Conservation (phyloP, 2,797 vertebrate species). For the Arctocebus calabarensis region DNA sequence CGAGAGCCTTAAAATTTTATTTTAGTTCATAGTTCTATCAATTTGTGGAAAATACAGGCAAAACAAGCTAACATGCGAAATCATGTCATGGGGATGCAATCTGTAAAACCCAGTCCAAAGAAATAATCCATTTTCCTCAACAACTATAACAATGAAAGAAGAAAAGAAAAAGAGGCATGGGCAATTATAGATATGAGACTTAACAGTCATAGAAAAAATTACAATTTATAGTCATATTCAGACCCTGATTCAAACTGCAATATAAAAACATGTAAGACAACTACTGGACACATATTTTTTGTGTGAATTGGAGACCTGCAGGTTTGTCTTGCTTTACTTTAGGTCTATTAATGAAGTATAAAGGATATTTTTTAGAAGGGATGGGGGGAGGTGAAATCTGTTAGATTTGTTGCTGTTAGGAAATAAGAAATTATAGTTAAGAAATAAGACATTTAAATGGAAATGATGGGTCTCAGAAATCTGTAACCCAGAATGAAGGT, state of each 20-base stretch:
- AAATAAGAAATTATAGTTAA: constrained; percentile 1
- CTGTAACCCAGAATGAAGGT: neutral
- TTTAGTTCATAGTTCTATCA: no score
- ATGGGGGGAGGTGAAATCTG: neutral
- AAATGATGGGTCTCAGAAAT: neutral
- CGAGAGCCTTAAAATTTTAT: no score
- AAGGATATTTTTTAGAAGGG: no score
- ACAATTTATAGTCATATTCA: neutral
- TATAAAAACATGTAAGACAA: no score
- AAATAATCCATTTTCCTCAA: neutral
- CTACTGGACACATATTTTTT: no score
- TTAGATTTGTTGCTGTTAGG: neutral
- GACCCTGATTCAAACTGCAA: neutral
- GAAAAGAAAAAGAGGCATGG: neutral
- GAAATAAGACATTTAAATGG: neutral
- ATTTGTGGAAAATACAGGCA: neutral
- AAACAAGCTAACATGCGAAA: neutral
- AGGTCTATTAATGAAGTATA: no score
- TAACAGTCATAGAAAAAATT: neutral
- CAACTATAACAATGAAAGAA: neutral
- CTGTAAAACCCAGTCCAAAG: neutral
- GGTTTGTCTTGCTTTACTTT: no score
- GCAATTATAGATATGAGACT: neutral
- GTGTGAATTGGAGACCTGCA: no score
- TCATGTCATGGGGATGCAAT: neutral